phyloP scores from a whole-genome alignment of 2,888 invertebrate genomes.

The Tetragonula carbonaria region DNA sequence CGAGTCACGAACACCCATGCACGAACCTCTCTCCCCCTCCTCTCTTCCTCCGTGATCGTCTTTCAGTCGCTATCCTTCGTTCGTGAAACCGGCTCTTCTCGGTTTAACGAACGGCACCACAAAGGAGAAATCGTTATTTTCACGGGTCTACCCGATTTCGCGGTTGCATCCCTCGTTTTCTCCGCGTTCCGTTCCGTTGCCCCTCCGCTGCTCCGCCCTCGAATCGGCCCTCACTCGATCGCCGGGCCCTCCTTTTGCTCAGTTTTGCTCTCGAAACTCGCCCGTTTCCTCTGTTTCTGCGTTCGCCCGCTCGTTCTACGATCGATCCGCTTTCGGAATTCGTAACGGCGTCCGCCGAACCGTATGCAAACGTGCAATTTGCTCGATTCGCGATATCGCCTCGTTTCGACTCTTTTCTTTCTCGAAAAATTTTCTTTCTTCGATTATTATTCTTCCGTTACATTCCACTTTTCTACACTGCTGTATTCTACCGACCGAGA shows the following conservation, averaged over 20 bases:
- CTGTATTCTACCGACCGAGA: too few relatives aligned
- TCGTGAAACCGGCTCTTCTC: constrained; percentile 65
- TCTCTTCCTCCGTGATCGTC: not conserved
- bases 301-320: not conserved
- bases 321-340: constrained; percentile 38
- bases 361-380: too few relatives aligned
- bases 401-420: too few relatives aligned
- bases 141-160: constrained; percentile 79
- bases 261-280: constrained; percentile 28
- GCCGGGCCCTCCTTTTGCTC: constrained; percentile 29
- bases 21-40: constrained; percentile 14
- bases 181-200: constrained; percentile 32
- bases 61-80: not conserved
- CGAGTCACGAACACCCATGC: constrained; percentile 74
- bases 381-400: too few relatives aligned
- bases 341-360: constrained; percentile 11
- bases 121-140: constrained; percentile 81
- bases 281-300: not conserved
- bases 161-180: constrained; percentile 75
- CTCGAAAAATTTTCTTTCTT: too few relatives aligned
- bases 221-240: constrained; percentile 38
- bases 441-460: too few relatives aligned
- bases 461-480: too few relatives aligned
- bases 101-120: constrained; percentile 72
- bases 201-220: constrained; percentile 58